Evolutionary conservation across 2,888 invertebrate genomes (phyloP).

Genomic region (Bimastos eiseni): DNA sequence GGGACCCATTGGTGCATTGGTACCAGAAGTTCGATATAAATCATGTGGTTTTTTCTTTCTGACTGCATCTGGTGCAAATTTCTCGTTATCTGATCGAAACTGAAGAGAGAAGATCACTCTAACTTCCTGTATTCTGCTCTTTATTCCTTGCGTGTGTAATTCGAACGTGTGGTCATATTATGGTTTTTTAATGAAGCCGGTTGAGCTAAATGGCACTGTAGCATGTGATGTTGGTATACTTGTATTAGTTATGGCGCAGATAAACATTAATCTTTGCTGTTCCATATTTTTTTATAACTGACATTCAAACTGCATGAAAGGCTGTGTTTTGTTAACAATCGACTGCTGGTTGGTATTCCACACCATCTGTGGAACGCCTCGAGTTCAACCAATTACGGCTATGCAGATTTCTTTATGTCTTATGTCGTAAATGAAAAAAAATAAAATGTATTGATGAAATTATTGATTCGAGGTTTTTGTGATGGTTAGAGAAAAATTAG

Average conservation of each 20-base stretch:
- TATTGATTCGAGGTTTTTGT: background rate
- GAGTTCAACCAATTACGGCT: background rate
- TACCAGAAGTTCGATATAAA: constrained; percentile 13
- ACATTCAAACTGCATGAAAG: background rate
- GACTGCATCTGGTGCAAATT: constrained; percentile 6
- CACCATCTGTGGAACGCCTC: background rate
- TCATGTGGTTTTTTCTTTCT: background rate
- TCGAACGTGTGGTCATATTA: background rate
- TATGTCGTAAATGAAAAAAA: too few species aligned
- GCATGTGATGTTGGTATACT: background rate
- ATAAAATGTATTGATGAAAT: background rate
- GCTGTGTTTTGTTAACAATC: background rate
- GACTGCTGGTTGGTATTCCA: background rate
- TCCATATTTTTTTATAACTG: background rate
- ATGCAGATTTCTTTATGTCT: background rate
- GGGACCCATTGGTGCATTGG: background rate
- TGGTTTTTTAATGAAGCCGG: background rate
- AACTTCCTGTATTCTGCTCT: background rate
- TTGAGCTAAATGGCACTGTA: background rate
- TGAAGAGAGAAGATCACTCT: background rate
- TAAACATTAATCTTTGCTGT: background rate
- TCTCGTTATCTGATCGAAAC: background rate
- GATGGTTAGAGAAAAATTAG: background rate
- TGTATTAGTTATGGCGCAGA: background rate
- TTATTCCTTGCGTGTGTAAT: background rate